Percentiles rank a stretch among this genome's conserved stretches.
Conservation (phyloP, 2,888 invertebrate genomes). For the Rugalucina vietnamica region DNA sequence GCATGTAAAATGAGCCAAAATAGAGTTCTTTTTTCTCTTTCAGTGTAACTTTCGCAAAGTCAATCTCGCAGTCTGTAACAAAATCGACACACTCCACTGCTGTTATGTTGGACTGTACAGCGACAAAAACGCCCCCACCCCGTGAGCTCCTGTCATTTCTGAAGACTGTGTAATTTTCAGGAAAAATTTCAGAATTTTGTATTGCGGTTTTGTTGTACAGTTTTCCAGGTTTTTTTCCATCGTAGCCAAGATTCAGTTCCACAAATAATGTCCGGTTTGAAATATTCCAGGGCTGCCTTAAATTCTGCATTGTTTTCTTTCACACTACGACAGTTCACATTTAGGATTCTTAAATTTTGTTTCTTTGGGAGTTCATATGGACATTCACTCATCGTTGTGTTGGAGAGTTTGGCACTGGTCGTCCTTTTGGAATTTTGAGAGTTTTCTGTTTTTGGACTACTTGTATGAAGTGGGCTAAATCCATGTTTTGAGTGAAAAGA, state of each 20-base stretch:
- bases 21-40: background rate
- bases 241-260: conserved; percentile 4
- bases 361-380: background rate
- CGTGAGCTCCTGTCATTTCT: background rate
- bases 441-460: background rate
- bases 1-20: conserved; percentile 4
- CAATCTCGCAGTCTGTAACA: conserved; percentile 3
- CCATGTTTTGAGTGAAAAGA: background rate
- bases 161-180: background rate
- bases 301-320: background rate
- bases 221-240: background rate
- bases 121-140: background rate
- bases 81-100: background rate
- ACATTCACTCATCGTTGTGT: too few species aligned
- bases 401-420: too few species aligned
- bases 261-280: background rate
- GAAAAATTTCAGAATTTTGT: conserved; percentile 1
- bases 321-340: background rate
- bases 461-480: background rate
- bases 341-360: background rate
- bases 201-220: background rate
- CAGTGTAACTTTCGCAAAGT: background rate
- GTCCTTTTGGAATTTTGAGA: too few species aligned
- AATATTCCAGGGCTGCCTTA: too few species aligned
- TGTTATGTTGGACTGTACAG: background rate